Evolutionary conservation across 2,888 invertebrate genomes (phyloP), one percentile per base, ranked within the genome.

Genomic region (Galerucella nymphaeae): DNA sequence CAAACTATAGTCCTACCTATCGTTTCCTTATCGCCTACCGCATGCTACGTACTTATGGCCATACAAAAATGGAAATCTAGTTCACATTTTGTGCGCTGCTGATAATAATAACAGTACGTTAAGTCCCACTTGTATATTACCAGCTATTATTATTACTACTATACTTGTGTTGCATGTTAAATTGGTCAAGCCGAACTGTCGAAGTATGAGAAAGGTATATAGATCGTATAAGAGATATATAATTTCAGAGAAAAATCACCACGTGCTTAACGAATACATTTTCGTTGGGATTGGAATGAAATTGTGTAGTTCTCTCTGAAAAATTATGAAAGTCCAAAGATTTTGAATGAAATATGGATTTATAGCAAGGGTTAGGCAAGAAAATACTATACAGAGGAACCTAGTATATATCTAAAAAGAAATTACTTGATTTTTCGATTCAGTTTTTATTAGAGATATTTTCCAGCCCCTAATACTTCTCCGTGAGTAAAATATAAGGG

Each of bases 101-200:
- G 70, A 74, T 76, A 72, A 76, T 72, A 70, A 75, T 72, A 66
- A 63, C 70, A 72, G 65, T 65, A 73, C 75, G 70, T 75, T 74
- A 73, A 76, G 71, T 76, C 66, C 71, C 38, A 69, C 70, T 57
- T 61, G 71, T 75, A 69, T 77, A 74, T 77, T 77, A 75, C 75
- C 76, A 67, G 70, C 73, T 77, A 71, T 75, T 77, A 77, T 77
- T 77, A 23, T 3, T 23, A 23, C 23, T 23, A 77, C 73, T 72
- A 58, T 23, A 77, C 73, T 72, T 62, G 55, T 70, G 66, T 77
- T 77, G 76, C 76, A 77, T 77, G 76, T 74, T 71, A 70, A 74
- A 75, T 77, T 74, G 74, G 71, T 74, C 74, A 72, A 75, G 70
- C 57, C 63, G 70, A 74, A 41, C 63, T 70, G 70, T 70, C 70